Conservation (phyloP, 2,797 vertebrate species). For the Myripristis murdjan region DNA sequence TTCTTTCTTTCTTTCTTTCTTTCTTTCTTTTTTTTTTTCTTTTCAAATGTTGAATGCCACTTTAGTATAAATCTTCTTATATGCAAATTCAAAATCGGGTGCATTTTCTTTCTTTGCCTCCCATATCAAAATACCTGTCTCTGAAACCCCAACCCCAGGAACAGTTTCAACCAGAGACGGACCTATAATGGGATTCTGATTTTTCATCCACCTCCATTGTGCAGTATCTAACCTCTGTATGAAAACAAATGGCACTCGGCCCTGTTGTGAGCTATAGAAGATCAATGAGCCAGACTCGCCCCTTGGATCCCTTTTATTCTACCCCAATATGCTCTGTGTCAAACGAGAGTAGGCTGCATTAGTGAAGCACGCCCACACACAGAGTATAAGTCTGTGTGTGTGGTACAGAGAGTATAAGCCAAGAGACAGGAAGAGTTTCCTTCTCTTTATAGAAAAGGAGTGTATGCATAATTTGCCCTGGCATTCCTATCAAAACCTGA, state of each 20-base stretch:
- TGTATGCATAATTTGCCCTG: conserved; percentile 58
- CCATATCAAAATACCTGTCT: conserved; percentile 47
- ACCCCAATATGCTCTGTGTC: conserved; percentile 34
- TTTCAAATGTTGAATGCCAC: conserved; percentile 3
- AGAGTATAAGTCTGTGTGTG: conserved; percentile 3
- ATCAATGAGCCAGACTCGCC: conserved; percentile 64
- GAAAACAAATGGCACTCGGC: conserved; percentile 66
- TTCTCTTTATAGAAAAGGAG: conserved; percentile 38
- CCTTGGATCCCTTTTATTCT: conserved; percentile 17
- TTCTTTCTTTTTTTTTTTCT: too few relatives aligned
- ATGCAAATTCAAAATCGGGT: conserved; percentile 9
- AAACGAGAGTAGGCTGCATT: conserved; percentile 34
- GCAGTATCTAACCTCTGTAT: conserved; percentile 62
- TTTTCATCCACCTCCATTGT: conserved; percentile 52
- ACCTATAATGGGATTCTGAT: conserved; percentile 66
- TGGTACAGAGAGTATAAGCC: conserved; percentile 37
- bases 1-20: background rate
- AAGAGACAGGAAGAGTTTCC: conserved; percentile 33
- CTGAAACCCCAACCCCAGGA: conserved; percentile 37
- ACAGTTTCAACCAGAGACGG: conserved; percentile 45
- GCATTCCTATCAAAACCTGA: conserved; percentile 58
- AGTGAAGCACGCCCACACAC: conserved; percentile 24
- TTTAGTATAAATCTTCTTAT: conserved; percentile 4
- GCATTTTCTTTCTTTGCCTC: conserved; percentile 10
- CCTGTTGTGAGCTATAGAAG: conserved; percentile 48